Conservation (phyloP, 2,113 vertebrate species). For the Danionella cerebrum region DNA sequence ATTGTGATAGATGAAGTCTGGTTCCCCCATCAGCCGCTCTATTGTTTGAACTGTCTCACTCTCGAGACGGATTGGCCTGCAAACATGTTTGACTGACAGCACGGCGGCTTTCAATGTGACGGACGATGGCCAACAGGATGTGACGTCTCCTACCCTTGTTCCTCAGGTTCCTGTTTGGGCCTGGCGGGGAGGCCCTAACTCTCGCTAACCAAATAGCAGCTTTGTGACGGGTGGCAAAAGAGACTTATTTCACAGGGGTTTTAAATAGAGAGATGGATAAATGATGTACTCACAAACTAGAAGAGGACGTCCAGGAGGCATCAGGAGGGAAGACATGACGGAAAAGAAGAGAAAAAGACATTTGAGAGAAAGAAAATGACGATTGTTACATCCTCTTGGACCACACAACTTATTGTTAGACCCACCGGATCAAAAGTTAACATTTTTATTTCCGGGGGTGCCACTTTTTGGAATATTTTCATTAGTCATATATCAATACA, state of each 20-base stretch:
- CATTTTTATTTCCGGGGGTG: too few relatives aligned
- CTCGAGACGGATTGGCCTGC: slow-evolving; percentile 54
- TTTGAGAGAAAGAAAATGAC: too few relatives aligned
- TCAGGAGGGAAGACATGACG: slow-evolving; percentile 23
- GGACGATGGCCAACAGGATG: slow-evolving; percentile 67
- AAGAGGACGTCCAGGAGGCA: slow-evolving; percentile 39
- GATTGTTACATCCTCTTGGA: too few relatives aligned
- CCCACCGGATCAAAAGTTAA: too few relatives aligned
- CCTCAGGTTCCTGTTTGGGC: slow-evolving; percentile 45
- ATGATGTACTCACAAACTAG: slow-evolving; percentile 73
- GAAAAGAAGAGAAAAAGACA: slow-evolving; percentile 8
- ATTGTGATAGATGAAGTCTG: slow-evolving; percentile 59
- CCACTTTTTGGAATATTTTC: too few relatives aligned
- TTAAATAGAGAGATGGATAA: slow-evolving; percentile 49
- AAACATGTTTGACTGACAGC: slow-evolving; percentile 47
- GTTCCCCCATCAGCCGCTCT: slow-evolving; percentile 51
- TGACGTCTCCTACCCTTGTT: slow-evolving; percentile 47
- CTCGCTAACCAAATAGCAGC: slow-evolving; percentile 29
- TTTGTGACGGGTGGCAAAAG: slow-evolving; percentile 38
- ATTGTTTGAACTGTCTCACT: slow-evolving; percentile 55
- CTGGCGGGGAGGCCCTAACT: slow-evolving; percentile 32
- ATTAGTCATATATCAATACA: too few relatives aligned
- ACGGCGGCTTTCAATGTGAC: slow-evolving; percentile 51
- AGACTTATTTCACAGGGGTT: slow-evolving; percentile 36
- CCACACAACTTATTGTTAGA: too few relatives aligned